Percentiles rank a stretch among this genome's conserved stretches.
phyloP scores from a whole-genome alignment of 2,113 vertebrate species.

The Elgaria multicarinata region DNA sequence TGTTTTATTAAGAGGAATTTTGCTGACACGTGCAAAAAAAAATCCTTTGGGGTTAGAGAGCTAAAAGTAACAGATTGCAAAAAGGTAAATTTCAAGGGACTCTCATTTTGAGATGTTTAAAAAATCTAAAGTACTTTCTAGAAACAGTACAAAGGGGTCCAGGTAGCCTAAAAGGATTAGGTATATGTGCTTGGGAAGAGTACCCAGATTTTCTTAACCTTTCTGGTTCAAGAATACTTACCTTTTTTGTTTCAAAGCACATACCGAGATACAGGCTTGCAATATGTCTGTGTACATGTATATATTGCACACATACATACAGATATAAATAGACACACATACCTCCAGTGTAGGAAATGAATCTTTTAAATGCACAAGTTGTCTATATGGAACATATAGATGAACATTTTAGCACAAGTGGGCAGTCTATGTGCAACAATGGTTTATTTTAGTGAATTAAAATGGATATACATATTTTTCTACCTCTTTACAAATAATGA shows the following conservation, averaged over 20 bases:
- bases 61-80: neutral
- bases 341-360: neutral
- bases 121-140: neutral
- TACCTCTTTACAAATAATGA: neutral
- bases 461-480: neutral
- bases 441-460: neutral
- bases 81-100: neutral
- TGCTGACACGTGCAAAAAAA: neutral
- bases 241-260: neutral
- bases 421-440: neutral
- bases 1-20: neutral
- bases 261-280: neutral
- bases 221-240: neutral
- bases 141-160: neutral
- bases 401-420: neutral
- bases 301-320: no score
- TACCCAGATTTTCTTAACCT: neutral
- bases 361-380: neutral
- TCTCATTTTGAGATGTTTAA: neutral
- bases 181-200: neutral
- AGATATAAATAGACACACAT: neutral
- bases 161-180: neutral
- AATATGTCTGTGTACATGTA: neutral
- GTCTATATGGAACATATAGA: neutral
- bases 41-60: neutral